Evolutionary conservation across 2,888 invertebrate species (phyloP), one percentile per base, ranked within the genome.

Genomic region (Cybosia mesomella): DNA sequence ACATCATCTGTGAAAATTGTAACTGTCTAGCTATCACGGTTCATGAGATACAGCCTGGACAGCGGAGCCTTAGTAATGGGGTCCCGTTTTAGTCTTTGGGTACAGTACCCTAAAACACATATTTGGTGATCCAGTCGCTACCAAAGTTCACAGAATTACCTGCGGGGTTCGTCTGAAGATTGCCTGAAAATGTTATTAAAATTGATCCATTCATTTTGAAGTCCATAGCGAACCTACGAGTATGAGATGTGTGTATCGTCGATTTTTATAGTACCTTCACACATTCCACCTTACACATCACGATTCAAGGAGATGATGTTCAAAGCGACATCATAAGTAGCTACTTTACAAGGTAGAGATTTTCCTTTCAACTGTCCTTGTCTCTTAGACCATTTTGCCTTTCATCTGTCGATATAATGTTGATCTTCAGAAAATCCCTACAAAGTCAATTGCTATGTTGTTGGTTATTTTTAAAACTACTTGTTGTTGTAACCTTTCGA

Each of bases 401-500:
- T 49, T n/a, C 49, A 49, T 49, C 49, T n/a, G n/a, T 49, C 49
- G n/a, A n/a, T 49, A 43, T 18, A 43, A 4, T 28, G 18, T 24
- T 55, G 13, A 55, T 55, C 55, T 55, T 55, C 55, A 24, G 55
- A 13, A n/a, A 24, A 18, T n/a, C n/a, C n/a, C n/a, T 39, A 64
- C 57, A 57, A 58, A 64, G 58, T 58, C 58, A 58, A 43, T 28
- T 43, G 43, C 11, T 15, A 10, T 21, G 24, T 55, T 28, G 24
- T 24, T 4, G 24, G 18, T n/a, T 58, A 59, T 59, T 63, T 64
- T 68, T 60, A 55, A 60, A 64, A 39, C 21, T 10, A 22, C 32
- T 63, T 68, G 68, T 68, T 68, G 53, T 61, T 43, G 8, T 64
- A 64, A 68, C 64, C 68, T 57, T 28, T 10, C 22, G 60, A 68